Conservation (phyloP, 1,140 invertebrate genomes). For the Aporrectodea caliginosa region DNA sequence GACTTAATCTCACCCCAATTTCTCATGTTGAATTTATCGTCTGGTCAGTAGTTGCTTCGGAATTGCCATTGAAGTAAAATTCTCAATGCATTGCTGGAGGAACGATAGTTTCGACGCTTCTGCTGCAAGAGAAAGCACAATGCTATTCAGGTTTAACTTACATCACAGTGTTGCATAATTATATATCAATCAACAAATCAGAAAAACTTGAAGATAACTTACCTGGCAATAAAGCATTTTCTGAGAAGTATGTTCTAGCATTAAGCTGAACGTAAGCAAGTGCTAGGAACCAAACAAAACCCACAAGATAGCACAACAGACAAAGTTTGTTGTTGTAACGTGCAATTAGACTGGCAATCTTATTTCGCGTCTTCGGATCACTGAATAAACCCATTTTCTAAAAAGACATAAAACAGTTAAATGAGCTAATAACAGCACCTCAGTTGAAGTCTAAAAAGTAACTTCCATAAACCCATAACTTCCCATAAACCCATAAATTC, state of each 20-base stretch:
- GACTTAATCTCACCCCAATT: too few relatives aligned
- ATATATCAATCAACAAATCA: not conserved
- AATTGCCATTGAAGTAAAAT: too few relatives aligned
- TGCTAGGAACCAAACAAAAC: slow-evolving; percentile 69
- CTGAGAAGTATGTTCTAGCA: slow-evolving; percentile 84
- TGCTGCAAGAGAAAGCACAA: too few relatives aligned
- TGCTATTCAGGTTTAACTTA: not conserved
- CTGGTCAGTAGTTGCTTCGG: too few relatives aligned
- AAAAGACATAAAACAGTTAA: too few relatives aligned
- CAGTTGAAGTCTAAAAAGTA: too few relatives aligned
- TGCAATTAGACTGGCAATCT: not conserved
- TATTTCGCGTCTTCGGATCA: not conserved
- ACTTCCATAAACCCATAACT: too few relatives aligned
- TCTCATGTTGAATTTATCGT: too few relatives aligned
- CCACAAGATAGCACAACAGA: slow-evolving; percentile 69
- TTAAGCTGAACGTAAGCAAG: slow-evolving; percentile 57
- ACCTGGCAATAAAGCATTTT: slow-evolving; percentile 85
- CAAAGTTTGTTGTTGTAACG: slow-evolving; percentile 49
- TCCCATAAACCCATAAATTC: too few relatives aligned
- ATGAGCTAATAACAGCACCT: too few relatives aligned
- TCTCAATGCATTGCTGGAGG: too few relatives aligned
- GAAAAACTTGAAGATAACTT: slow-evolving; percentile 19
- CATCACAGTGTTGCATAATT: not conserved
- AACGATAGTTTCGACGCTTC: too few relatives aligned
- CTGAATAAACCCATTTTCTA: not conserved